A percentile compares a stretch with the other conserved stretches of the same genome.
Conservation (phyloP, 2,797 vertebrate species). For the Lemur catta region DNA sequence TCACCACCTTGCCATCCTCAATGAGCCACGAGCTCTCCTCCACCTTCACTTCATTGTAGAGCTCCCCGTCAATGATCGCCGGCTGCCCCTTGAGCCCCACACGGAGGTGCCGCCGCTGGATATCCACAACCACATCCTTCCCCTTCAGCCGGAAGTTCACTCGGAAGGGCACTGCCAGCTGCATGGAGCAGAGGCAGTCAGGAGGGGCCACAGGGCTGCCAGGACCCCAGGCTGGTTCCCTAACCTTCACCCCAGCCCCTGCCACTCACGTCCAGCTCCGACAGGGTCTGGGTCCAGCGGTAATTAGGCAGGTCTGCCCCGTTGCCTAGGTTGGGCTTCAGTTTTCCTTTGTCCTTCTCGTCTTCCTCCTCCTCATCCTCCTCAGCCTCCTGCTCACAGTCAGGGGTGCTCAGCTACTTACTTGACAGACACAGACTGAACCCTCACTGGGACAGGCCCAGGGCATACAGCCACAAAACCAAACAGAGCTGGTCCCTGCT, state of each 20-base stretch:
- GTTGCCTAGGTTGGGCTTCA: conserved; percentile 96
- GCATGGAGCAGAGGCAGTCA: neutral
- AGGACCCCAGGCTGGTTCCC: neutral
- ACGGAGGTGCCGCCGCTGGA: conserved; percentile 90
- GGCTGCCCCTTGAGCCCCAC: conserved; percentile 95
- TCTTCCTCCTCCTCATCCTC: conserved; percentile 95
- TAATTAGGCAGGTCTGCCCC: conserved; percentile 94
- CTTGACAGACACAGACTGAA: conserved; percentile 10
- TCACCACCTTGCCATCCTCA: conserved; percentile 95
- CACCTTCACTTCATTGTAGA: conserved; percentile 96
- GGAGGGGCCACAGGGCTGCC: neutral
- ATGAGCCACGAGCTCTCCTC: conserved; percentile 99
- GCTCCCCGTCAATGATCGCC: conserved; percentile 88
- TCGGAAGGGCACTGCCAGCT: conserved; percentile 92
- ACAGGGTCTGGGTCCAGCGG: conserved; percentile 96
- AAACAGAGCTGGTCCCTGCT: neutral
- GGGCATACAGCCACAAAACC: neutral
- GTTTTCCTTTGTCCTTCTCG: conserved; percentile 96
- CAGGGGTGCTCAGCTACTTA: neutral
- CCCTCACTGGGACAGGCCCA: neutral
- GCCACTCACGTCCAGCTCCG: conserved; percentile 94
- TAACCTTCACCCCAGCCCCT: neutral
- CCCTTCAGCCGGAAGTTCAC: conserved; percentile 95
- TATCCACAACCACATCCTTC: conserved; percentile 93
- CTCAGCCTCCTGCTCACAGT: conserved; percentile 80